Conservation (phyloP, 2,888 invertebrate species). For the Drosophila pseudotalamancana region DNA sequence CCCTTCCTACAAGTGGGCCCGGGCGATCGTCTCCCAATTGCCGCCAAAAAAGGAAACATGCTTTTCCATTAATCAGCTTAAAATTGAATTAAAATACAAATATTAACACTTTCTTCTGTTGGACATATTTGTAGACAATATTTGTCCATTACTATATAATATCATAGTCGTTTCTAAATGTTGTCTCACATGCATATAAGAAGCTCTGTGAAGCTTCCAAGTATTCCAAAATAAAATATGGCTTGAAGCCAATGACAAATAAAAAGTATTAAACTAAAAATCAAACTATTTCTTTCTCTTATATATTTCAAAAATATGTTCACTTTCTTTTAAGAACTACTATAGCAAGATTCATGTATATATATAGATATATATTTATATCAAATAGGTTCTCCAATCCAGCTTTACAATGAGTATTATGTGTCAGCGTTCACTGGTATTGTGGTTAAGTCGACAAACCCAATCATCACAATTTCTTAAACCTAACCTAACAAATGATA, state of each 20-base stretch:
- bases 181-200: constrained; percentile 39
- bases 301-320: constrained; percentile 39
- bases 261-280: too few species aligned
- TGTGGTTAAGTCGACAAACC: constrained; percentile 53
- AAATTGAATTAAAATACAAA: background rate
- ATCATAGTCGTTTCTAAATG: constrained; percentile 49
- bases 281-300: constrained; percentile 24
- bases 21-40: constrained; percentile 94
- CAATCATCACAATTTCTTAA: constrained; percentile 66
- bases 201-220: constrained; percentile 33
- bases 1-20: constrained; percentile 88
- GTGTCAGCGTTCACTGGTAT: constrained; percentile 81
- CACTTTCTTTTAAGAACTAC: constrained; percentile 32
- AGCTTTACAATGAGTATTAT: constrained; percentile 80
- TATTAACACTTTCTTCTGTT: constrained; percentile 13
- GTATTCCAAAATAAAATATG: constrained; percentile 62
- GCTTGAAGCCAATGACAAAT: constrained; percentile 65
- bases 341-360: constrained; percentile 46
- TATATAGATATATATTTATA: constrained; percentile 50
- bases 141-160: constrained; percentile 51
- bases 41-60: constrained; percentile 94
- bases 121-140: constrained; percentile 23
- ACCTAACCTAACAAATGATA: constrained; percentile 65
- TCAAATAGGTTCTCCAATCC: constrained; percentile 33
- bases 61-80: constrained; percentile 83